phyloP scores from a whole-genome alignment of 1,140 invertebrate species.

The Adoxophyes honmai region DNA sequence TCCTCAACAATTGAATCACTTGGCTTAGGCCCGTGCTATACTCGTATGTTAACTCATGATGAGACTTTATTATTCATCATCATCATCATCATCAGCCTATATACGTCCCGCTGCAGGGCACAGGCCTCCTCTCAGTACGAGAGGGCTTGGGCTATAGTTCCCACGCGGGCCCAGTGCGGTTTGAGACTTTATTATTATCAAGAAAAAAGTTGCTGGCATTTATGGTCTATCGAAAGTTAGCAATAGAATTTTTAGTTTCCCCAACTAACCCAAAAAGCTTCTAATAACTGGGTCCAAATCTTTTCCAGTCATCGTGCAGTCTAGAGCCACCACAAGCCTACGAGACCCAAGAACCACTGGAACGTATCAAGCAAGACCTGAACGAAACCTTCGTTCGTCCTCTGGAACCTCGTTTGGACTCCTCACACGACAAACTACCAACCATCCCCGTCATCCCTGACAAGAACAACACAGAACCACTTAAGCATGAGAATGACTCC shows the following conservation, averaged over 20 bases:
- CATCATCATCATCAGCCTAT: too few relatives aligned
- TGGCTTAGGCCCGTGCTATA: too few relatives aligned
- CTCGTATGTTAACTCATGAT: background rate
- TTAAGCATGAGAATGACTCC: conserved; percentile 47
- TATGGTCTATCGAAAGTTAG: conserved; percentile 1
- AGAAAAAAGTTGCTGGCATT: background rate
- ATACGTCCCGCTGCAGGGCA: too few relatives aligned
- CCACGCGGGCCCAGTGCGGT: too few relatives aligned
- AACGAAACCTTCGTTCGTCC: conserved; percentile 55
- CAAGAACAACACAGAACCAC: conserved; percentile 41
- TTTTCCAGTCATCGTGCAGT: conserved; percentile 52
- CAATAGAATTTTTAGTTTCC: background rate
- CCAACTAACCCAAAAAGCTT: too few relatives aligned
- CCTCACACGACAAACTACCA: conserved; percentile 44
- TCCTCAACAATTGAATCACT: too few relatives aligned
- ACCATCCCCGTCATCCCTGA: conserved; percentile 44
- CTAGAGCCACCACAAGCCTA: conserved; percentile 56
- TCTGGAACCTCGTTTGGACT: conserved; percentile 28
- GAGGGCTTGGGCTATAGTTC: too few relatives aligned
- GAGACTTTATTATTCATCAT: too few relatives aligned
- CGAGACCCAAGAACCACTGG: conserved; percentile 60
- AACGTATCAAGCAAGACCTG: conserved; percentile 44
- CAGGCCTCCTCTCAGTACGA: too few relatives aligned
- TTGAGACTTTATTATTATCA: too few relatives aligned
- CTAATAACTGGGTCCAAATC: background rate